Evolutionary conservation across 2,888 invertebrate genomes (phyloP).

Genomic region (Hofmannophila pseudospretella): DNA sequence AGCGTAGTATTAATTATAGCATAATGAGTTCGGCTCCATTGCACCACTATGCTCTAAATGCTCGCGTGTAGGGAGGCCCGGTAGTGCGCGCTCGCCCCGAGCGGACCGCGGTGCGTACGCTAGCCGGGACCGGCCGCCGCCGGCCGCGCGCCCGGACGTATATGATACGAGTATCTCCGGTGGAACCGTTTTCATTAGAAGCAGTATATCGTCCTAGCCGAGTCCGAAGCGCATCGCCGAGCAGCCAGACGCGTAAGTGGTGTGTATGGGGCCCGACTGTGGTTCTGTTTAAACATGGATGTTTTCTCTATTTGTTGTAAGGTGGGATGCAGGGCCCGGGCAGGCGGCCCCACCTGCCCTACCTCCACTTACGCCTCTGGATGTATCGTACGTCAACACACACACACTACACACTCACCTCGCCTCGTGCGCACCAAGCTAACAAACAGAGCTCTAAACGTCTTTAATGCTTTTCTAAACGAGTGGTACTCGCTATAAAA

Average conservation of each 20-base stretch:
- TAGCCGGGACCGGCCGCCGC: neutral
- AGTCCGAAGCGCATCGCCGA: slow-evolving; percentile 28
- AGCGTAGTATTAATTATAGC: slow-evolving; percentile 23
- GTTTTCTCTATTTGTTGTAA: slow-evolving; percentile 74
- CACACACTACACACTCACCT: slow-evolving; percentile 30
- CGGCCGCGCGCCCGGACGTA: neutral
- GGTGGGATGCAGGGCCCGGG: slow-evolving; percentile 76
- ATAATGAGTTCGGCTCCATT: slow-evolving; percentile 61
- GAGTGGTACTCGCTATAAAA: too few species aligned
- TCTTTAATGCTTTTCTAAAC: neutral
- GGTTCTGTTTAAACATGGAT: slow-evolving; percentile 62
- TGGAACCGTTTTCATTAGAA: too few species aligned
- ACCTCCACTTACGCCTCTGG: slow-evolving; percentile 79
- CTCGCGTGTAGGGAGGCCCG: slow-evolving; percentile 38
- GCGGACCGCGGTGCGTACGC: slow-evolving; percentile 7
- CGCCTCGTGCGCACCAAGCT: slow-evolving; percentile 37
- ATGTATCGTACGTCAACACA: slow-evolving; percentile 75
- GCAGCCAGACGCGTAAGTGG: slow-evolving; percentile 75
- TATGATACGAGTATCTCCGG: neutral
- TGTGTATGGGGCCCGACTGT: slow-evolving; percentile 64
- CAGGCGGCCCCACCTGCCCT: slow-evolving; percentile 77
- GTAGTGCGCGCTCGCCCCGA: neutral
- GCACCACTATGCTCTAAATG: slow-evolving; percentile 72
- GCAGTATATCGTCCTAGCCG: neutral
- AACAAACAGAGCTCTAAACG: slow-evolving; percentile 40